phyloP scores from a whole-genome alignment of 2,888 invertebrate species.

The Panzeria rudis region DNA sequence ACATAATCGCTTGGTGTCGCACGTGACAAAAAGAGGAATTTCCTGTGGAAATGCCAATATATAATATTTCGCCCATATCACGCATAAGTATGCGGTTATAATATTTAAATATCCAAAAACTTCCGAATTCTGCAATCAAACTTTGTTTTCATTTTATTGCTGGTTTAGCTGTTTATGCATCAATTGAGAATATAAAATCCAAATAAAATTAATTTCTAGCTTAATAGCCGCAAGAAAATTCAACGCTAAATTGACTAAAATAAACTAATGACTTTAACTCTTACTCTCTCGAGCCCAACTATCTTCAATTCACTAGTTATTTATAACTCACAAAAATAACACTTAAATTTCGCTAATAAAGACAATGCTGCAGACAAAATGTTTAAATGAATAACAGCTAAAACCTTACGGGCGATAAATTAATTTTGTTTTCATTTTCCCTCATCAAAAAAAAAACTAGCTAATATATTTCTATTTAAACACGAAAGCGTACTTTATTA shows the following conservation, averaged over 20 bases:
- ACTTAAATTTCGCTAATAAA: constrained; percentile 46
- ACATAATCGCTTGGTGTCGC: no score
- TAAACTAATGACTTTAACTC: neutral
- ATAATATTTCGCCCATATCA: no score
- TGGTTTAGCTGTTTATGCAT: no score
- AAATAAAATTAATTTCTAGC: neutral
- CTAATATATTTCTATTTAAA: constrained; percentile 53
- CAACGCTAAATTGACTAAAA: neutral
- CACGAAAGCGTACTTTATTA: constrained; percentile 65
- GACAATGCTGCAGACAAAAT: constrained; percentile 30
- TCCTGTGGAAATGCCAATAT: no score
- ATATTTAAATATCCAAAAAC: no score
- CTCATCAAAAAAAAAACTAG: no score
- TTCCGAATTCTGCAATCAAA: no score
- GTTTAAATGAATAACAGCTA: constrained; percentile 14
- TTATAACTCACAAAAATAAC: constrained; percentile 16
- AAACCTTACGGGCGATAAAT: constrained; percentile 33
- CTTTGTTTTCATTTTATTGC: no score
- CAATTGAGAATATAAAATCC: no score
- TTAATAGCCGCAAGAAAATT: neutral
- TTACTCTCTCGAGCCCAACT: constrained; percentile 14
- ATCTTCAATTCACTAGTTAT: neutral
- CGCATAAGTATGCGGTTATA: no score
- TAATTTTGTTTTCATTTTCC: constrained; percentile 35
- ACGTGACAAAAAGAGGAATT: no score